Evolutionary conservation across 2,888 invertebrate genomes (phyloP).

Genomic region (Phalangium opilio): DNA sequence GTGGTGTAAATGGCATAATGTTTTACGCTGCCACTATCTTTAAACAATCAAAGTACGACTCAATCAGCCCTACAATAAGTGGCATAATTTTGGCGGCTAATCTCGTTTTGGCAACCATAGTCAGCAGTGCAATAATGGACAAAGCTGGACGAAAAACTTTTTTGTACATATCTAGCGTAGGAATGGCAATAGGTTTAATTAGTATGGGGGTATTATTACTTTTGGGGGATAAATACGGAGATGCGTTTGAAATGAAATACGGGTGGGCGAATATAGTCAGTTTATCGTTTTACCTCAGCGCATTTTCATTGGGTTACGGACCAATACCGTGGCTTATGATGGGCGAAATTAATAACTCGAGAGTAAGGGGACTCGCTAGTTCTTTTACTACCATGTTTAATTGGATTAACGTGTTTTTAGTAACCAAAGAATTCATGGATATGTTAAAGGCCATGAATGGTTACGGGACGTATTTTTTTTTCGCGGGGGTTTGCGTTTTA

Average conservation of each 20-base stretch:
- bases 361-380: slow-evolving; percentile 74
- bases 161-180: slow-evolving; percentile 29
- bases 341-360: slow-evolving; percentile 72
- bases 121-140: slow-evolving; percentile 30
- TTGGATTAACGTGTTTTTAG: slow-evolving; percentile 75
- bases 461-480: slow-evolving; percentile 50
- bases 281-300: slow-evolving; percentile 66
- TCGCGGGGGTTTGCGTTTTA: slow-evolving; percentile 50
- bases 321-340: slow-evolving; percentile 85
- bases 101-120: slow-evolving; percentile 29
- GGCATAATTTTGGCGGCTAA: slow-evolving; percentile 29
- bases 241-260: background rate
- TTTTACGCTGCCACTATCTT: slow-evolving; percentile 79
- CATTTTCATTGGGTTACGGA: slow-evolving; percentile 72
- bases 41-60: slow-evolving; percentile 49
- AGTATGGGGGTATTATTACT: slow-evolving; percentile 9
- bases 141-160: slow-evolving; percentile 28
- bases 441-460: slow-evolving; percentile 2
- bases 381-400: slow-evolving; percentile 76
- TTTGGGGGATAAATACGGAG: slow-evolving; percentile 1
- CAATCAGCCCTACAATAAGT: slow-evolving; percentile 20
- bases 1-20: slow-evolving; percentile 88
- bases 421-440: slow-evolving; percentile 58
- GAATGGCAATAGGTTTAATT: slow-evolving; percentile 9
- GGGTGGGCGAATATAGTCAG: slow-evolving; percentile 60